Base-by-base conservation (phyloP, 2,888 invertebrate genomes). In the Metopia argyrocephala region DNA sequence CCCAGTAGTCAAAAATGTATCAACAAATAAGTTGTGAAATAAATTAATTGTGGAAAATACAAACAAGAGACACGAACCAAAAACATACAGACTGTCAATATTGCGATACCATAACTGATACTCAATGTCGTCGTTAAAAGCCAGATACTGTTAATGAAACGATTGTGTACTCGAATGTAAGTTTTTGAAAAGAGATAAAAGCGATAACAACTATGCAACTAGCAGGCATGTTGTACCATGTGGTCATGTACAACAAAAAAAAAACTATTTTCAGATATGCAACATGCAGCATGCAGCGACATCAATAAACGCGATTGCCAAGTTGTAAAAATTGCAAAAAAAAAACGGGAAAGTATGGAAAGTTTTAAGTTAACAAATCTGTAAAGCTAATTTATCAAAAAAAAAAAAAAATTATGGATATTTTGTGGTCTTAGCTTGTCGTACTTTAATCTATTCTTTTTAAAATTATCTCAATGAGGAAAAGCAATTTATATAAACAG, bases 81-180 rank as follows among this genome's bases (percentile, higher is more conserved):
- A 56, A 28, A 54, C 38, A 38, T 38, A 38, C 15, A 7, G n/a
- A n/a, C 54, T 0, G 25, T 46, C 45, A 15, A 28, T 12, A 9
- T 12, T n/a, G 18, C 56, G 25, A 31, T 31, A 31, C 9, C 31
- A 31, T 31, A 70, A 75, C 61, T 52, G 52, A 66, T 57, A 64
- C 23, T 45, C n/a, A n/a, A n/a, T 20, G 38, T 69, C 76, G 76
- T 74, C 73, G 56, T 65, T 70, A 65, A 65, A 71, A 45, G 45
- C 52, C 50, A 73, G 76, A 76, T 80, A 76, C 65, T 54, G 28
- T 27, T 81, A 78, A 81, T 81, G 69, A 81, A 81, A 74, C 76
- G 54, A 25, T 59, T 76, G 76, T 56, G 31, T 38, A 54, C 48
- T 59, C 50, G 65, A 31, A 57, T 59, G 74, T 45, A 27, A 27